Evolutionary conservation across 1,140 invertebrate species (phyloP).

Genomic region (Drosophila nigrodunni): DNA sequence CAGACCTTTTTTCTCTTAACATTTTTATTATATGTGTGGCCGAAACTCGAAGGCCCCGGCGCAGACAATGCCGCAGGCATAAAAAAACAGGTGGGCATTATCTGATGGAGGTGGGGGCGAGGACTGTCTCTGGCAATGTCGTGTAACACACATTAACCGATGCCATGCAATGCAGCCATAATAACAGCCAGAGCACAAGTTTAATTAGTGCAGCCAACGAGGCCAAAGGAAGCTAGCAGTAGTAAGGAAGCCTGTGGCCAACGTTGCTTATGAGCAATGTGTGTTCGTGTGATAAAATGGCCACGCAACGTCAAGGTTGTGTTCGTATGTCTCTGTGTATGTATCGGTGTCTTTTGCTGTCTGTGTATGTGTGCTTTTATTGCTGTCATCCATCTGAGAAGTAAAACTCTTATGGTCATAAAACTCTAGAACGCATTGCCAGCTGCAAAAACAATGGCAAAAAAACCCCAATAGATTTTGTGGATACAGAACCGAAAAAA

Average conservation of each 20-base stretch:
- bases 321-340: not conserved
- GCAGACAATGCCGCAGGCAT: conserved; percentile 67
- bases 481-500: conserved; percentile 46
- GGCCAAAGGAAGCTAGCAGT: conserved; percentile 53
- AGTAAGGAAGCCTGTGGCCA: conserved; percentile 65
- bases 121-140: conserved; percentile 36
- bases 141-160: conserved; percentile 80
- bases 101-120: conserved; percentile 1
- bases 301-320: conserved; percentile 66
- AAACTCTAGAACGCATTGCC: conserved; percentile 74
- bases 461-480: conserved; percentile 48
- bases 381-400: conserved; percentile 80
- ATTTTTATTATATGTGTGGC: conserved; percentile 14
- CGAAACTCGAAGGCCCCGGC: conserved; percentile 32
- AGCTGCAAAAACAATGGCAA: conserved; percentile 64
- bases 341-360: conserved; percentile 9
- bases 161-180: conserved; percentile 82
- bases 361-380: conserved; percentile 65
- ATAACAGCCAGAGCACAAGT: conserved; percentile 78
- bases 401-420: conserved; percentile 81
- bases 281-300: conserved; percentile 80
- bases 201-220: conserved; percentile 80
- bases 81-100: conserved; percentile 66
- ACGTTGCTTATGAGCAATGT: conserved; percentile 82
- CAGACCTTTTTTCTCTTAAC: conserved; percentile 44